A percentile compares a stretch with the other conserved stretches of the same genome.
Conservation (phyloP, 2,113 vertebrate species). For the Toxotes chatareus region DNA sequence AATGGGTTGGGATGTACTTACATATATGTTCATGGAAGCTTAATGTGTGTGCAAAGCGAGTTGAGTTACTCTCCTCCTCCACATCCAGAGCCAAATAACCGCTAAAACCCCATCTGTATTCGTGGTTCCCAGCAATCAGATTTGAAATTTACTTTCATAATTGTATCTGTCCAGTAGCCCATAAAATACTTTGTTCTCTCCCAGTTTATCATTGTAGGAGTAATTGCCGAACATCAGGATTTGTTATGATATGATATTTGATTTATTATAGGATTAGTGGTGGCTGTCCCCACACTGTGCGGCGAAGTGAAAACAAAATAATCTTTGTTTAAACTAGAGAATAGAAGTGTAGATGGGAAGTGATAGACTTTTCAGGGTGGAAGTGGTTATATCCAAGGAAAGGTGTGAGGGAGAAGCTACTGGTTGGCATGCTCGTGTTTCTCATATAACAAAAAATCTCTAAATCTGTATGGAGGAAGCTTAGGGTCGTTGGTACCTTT, state of each 20-base stretch:
- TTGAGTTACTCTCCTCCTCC: background rate
- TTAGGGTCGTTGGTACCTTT: background rate
- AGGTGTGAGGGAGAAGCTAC: conserved; percentile 7
- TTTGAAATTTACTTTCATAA: background rate
- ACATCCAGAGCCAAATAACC: background rate
- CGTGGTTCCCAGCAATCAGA: background rate
- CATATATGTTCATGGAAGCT: background rate
- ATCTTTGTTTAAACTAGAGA: conserved; percentile 18
- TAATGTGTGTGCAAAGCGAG: background rate
- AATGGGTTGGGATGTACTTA: background rate
- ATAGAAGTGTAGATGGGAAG: background rate
- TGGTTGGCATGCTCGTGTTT: background rate
- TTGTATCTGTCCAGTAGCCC: background rate
- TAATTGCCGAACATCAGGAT: background rate
- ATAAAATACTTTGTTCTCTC: background rate
- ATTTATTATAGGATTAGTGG: background rate
- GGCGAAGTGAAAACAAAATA: background rate
- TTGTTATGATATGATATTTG: background rate
- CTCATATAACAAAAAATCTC: background rate
- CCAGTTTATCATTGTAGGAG: background rate
- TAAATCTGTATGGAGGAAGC: background rate
- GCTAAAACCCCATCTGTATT: background rate
- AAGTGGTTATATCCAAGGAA: background rate
- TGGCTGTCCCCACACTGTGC: too few species aligned
- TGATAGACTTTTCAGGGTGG: background rate